Base-by-base conservation (phyloP, 1,140 invertebrate species). In the Ceratina japonica region DNA sequence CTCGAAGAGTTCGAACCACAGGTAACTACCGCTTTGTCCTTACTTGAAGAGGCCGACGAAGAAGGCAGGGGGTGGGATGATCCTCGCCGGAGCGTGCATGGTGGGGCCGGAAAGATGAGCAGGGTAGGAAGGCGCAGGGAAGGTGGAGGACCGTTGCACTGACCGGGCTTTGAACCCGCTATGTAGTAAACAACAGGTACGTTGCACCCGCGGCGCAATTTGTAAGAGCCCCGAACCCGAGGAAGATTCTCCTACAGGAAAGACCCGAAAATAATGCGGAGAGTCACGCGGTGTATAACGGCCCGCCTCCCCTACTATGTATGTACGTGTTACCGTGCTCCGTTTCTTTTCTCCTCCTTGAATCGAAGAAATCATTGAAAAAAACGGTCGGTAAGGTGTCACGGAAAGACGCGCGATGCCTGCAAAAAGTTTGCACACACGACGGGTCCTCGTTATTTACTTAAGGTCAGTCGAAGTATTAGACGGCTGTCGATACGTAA, bases 121-220 rank as follows among this genome's bases (percentile, higher is more conserved):
- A 73, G 80, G 52, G 75, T 72, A 79, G 59, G 72, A 54, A 79
- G 79, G 80, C 37, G 37, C 62, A 68, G 73, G 72, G 72, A 82
- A 87, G 87, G 51, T 79, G 75, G 75, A 81, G 87, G 79, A 80
- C 80, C 83, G 87, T 89, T 89, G 87, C 77, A 88, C 84, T 89
- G 89, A 90, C 87, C 89, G 89, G 90, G 86, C 90, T 91, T 91
- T 91, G 90, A 91, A 90, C 90, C 87, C 87, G 74, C 76, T 85
- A 73, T 80, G 84, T 89, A 84, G 89, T 90, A 91, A 91, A 91
- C 90, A 91, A 91, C 89, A 90, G 90, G 89, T 90, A 91, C 89
- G 81, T 90, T 91, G 90, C 89, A 90, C 89, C 83, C 87, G 66
- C 72, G 58, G 80, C 81, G 88, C 87, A 89, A 90, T 90, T 90